These are phyloP conservation scores for Triplophysa bombifrons DNA, from an alignment of 2,797 vertebrate species.

Conservation along the genomic window DNA sequence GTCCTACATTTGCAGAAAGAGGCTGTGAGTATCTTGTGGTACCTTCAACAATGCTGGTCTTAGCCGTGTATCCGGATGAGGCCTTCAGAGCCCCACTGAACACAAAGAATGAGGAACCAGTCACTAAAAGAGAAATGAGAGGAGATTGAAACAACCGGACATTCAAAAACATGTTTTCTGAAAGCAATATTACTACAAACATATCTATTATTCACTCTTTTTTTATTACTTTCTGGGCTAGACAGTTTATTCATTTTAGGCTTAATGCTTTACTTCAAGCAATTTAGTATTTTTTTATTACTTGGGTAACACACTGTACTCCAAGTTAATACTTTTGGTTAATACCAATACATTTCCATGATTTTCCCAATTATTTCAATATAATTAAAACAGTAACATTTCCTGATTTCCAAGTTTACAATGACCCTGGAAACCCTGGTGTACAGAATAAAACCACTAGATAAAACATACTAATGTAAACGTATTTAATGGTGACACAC, in stretches of 20 bases:
- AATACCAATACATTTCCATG: too few species aligned
- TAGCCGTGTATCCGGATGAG: slow-evolving; percentile 94
- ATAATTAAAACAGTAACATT: too few species aligned
- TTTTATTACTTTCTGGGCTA: neutral
- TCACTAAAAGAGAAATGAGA: slow-evolving; percentile 79
- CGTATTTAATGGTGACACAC: slow-evolving; percentile 65
- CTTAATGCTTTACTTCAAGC: neutral
- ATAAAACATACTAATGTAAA: neutral
- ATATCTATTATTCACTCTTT: neutral
- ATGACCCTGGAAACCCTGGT: too few species aligned
- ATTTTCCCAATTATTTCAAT: too few species aligned
- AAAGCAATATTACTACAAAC: neutral
- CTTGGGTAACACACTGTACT: neutral
- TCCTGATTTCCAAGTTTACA: too few species aligned
- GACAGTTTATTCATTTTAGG: neutral
- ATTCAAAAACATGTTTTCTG: neutral
- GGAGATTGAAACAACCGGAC: neutral
- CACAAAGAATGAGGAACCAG: slow-evolving; percentile 98
- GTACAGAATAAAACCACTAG: too few species aligned
- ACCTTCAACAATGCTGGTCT: slow-evolving; percentile 99
- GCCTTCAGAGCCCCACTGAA: slow-evolving; percentile 97
- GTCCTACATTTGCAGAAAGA: slow-evolving; percentile 30
- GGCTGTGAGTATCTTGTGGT: slow-evolving; percentile 43
- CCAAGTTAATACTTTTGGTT: too few species aligned
- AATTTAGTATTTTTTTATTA: neutral